Evolutionary conservation across 1,140 invertebrate genomes (phyloP).

Genomic region (Bicyclus anynana): DNA sequence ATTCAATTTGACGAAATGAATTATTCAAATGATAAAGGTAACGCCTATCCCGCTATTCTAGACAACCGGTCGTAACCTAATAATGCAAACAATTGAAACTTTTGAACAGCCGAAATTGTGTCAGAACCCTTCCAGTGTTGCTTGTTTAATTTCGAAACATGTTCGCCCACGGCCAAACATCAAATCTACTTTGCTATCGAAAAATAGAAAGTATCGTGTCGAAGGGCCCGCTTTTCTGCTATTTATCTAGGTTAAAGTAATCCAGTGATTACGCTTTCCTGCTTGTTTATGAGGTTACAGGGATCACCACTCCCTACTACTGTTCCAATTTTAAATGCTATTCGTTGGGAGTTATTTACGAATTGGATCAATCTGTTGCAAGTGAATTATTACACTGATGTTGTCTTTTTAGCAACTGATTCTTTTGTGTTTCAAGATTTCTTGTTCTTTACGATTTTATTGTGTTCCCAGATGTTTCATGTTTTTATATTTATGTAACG

Average conservation of each 20-base stretch:
- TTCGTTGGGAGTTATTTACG: constrained; percentile 14
- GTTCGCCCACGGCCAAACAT: constrained; percentile 66
- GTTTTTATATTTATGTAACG: too few species aligned
- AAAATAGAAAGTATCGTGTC: constrained; percentile 73
- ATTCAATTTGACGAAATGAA: not conserved
- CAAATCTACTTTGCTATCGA: constrained; percentile 58
- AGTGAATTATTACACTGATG: constrained; percentile 6
- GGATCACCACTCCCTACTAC: constrained; percentile 25
- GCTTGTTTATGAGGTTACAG: constrained; percentile 25
- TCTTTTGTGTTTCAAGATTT: too few species aligned
- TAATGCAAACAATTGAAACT: constrained; percentile 11
- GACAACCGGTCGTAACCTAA: not conserved
- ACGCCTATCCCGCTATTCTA: too few species aligned
- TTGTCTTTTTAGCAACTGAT: not conserved
- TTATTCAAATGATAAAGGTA: not conserved
- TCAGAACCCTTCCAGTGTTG: constrained; percentile 19
- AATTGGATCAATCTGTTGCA: constrained; percentile 7
- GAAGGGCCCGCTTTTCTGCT: constrained; percentile 62
- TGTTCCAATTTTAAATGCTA: constrained; percentile 18
- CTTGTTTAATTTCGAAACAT: constrained; percentile 42
- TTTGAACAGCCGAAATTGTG: constrained; percentile 17
- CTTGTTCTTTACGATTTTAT: too few species aligned
- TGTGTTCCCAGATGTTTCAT: too few species aligned
- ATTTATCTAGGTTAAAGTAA: constrained; percentile 59
- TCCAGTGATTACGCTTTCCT: constrained; percentile 33